Evolutionary conservation across 64 coral and sea anemone genomes (phyloP).

Genomic region (Astreopora myriophthalma): DNA sequence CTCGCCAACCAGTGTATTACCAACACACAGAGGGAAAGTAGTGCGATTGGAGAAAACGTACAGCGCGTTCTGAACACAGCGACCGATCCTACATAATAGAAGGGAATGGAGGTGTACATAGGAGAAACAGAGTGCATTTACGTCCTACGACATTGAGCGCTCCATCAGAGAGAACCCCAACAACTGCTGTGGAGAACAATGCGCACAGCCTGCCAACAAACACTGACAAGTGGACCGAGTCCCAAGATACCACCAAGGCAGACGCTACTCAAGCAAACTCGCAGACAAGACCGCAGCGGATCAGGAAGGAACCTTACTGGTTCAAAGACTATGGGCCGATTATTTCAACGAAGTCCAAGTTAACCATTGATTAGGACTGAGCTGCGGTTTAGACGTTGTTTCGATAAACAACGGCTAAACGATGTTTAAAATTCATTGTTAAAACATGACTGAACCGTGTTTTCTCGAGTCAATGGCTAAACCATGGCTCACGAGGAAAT

Average conservation of each 20-base stretch:
- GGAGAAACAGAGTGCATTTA: conserved; percentile 24
- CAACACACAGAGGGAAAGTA: conserved; percentile 18
- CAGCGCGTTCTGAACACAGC: neutral
- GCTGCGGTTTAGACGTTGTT: too few relatives aligned
- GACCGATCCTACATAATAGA: neutral
- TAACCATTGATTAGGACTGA: too few relatives aligned
- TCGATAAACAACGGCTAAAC: too few relatives aligned
- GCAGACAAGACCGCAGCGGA: neutral
- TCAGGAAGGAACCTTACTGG: neutral
- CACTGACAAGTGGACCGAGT: neutral
- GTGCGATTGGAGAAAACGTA: neutral
- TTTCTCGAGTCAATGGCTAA: too few relatives aligned
- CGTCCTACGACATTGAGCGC: neutral
- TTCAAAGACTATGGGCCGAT: neutral
- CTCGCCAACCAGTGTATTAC: neutral
- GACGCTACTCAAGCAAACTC: neutral
- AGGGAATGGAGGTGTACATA: neutral
- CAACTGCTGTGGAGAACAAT: neutral
- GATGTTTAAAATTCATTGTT: too few relatives aligned
- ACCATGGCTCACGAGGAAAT: too few relatives aligned
- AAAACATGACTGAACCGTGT: too few relatives aligned
- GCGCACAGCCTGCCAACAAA: neutral
- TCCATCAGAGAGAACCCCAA: neutral
- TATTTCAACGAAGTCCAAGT: too few relatives aligned
- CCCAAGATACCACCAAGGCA: neutral